Evolutionary conservation across 2,113 vertebrate species (phyloP).

Genomic region (Xiphophorus hellerii): DNA sequence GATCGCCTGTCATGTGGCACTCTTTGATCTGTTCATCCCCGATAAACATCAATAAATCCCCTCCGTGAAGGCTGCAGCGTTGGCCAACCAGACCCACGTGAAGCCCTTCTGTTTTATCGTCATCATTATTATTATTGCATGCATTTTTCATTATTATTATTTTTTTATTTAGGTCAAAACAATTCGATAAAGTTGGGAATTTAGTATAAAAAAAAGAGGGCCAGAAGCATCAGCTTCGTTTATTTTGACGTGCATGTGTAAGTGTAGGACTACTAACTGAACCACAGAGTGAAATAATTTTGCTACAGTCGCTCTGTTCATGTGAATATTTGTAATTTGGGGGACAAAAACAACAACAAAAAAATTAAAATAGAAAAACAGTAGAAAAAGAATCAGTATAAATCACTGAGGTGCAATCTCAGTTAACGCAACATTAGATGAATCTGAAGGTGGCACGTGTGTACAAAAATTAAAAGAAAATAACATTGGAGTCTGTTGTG

Average conservation of each 20-base stretch:
- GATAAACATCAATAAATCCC: conserved; percentile 85
- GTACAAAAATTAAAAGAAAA: background rate
- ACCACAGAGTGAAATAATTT: background rate
- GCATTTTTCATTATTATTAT: conserved; percentile 3
- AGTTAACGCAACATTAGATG: background rate
- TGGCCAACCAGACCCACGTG: conserved; percentile 53
- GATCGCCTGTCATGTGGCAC: conserved; percentile 83
- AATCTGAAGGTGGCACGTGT: background rate
- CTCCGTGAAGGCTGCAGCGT: conserved; percentile 75
- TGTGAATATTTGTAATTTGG: too few relatives aligned
- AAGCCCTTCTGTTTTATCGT: conserved; percentile 21
- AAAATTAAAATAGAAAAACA: background rate
- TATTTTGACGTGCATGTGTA: conserved; percentile 22
- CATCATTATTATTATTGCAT: background rate
- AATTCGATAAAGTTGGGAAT: conserved; percentile 20
- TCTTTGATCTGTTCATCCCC: conserved; percentile 85
- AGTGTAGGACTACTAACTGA: background rate
- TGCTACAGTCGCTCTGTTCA: too few relatives aligned
- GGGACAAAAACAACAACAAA: too few relatives aligned
- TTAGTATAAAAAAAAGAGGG: conserved; percentile 6
- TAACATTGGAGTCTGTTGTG: background rate
- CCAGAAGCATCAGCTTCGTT: conserved; percentile 38
- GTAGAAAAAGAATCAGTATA: background rate
- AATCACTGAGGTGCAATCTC: background rate
- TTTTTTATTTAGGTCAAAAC: conserved; percentile 10